Evolutionary conservation across 2,797 vertebrate species (phyloP).

Genomic region (Steatocranus sp.): DNA sequence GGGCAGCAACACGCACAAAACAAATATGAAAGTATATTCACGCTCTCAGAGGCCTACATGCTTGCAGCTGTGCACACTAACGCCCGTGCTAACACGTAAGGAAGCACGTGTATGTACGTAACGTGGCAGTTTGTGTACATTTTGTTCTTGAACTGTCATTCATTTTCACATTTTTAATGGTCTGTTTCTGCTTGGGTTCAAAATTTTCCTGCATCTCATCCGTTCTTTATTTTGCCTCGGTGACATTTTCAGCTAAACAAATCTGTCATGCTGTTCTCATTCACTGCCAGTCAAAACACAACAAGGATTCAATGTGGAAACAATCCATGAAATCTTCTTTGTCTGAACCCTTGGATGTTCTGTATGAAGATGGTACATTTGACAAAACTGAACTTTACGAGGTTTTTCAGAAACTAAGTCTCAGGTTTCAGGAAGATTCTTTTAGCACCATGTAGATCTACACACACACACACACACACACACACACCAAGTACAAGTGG

Average conservation of each 20-base stretch:
- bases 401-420: neutral
- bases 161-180: constrained; percentile 4
- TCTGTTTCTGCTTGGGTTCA: neutral
- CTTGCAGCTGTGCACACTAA: neutral
- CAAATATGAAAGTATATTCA: constrained; percentile 25
- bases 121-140: neutral
- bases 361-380: neutral
- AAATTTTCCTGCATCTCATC: neutral
- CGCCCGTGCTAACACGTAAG: neutral
- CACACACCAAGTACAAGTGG: rapidly evolving
- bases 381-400: neutral
- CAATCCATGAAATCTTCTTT: neutral
- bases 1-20: constrained; percentile 8
- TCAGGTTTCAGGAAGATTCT: neutral
- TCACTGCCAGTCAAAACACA: neutral
- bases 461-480: neutral
- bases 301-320: neutral
- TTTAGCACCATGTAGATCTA: neutral
- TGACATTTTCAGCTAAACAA: constrained; percentile 29
- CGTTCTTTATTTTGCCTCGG: neutral
- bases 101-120: neutral
- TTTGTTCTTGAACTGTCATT: neutral
- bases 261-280: neutral
- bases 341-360: neutral
- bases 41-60: neutral